Conservation (phyloP, 2,113 vertebrate species). For the Promerops cafer region DNA sequence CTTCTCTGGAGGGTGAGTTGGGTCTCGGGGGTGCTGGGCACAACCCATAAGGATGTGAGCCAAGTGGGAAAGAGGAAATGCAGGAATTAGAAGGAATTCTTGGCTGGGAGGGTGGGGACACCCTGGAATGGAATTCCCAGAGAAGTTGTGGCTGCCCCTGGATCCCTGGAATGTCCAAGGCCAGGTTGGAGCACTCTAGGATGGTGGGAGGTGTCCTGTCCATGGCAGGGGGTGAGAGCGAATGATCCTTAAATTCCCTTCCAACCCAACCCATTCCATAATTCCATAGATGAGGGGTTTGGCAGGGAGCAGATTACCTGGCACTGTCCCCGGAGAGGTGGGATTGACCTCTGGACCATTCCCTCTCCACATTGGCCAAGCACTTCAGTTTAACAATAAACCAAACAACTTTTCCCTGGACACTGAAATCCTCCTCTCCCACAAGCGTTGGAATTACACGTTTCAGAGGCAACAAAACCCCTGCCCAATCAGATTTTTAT, state of each 20-base stretch:
- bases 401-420: not conserved
- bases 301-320: not conserved
- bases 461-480: not conserved
- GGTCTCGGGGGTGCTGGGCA: not conserved
- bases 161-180: not conserved
- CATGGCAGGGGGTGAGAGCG: not conserved
- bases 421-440: not conserved
- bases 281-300: not conserved
- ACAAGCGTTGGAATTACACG: rapidly evolving
- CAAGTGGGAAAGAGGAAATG: rapidly evolving
- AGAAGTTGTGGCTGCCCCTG: not conserved
- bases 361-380: not conserved
- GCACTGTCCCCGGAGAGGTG: not conserved
- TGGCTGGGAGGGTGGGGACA: not conserved
- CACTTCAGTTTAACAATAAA: not conserved
- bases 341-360: not conserved
- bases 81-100: not conserved
- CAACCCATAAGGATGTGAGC: rapidly evolving
- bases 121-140: rapidly evolving
- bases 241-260: not conserved
- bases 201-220: not conserved
- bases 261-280: not conserved
- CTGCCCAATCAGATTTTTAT: rapidly evolving
- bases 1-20: slow-evolving; percentile 84
- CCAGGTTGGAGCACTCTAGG: rapidly evolving